Percentiles rank a stretch among this genome's conserved stretches.
Conservation (phyloP, 2,888 invertebrate genomes). For the Xanthia togata region DNA sequence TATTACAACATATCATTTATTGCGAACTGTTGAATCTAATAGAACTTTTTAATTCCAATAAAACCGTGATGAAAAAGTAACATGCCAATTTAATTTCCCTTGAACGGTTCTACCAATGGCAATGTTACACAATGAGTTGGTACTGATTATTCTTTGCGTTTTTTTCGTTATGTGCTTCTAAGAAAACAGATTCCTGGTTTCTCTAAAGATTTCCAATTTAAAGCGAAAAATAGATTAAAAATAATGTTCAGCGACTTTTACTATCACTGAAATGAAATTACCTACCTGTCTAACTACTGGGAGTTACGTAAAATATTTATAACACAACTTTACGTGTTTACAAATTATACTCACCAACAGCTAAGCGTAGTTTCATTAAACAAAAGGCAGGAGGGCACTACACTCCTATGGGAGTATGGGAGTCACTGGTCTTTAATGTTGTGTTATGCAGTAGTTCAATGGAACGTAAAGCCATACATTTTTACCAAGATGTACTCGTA, state of each 20-base stretch:
- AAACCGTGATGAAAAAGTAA: constrained; percentile 45
- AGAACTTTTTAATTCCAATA: constrained; percentile 43
- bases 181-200: constrained; percentile 12
- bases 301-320: constrained; percentile 29
- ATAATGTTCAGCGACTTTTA: constrained; percentile 39
- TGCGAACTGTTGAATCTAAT: constrained; percentile 18
- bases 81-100: constrained; percentile 49
- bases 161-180: constrained; percentile 8
- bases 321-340: neutral
- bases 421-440: neutral
- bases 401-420: too few relatives aligned
- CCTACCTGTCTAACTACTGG: neutral
- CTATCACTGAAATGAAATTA: constrained; percentile 26
- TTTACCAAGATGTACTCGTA: neutral
- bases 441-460: neutral
- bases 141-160: constrained; percentile 13
- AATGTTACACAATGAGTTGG: constrained; percentile 25
- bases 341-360: neutral
- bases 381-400: neutral
- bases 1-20: constrained; percentile 32
- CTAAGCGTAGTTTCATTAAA: neutral
- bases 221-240: constrained; percentile 30
- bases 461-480: neutral
- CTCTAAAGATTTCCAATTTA: constrained; percentile 24
- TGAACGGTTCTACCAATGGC: constrained; percentile 15